Evolutionary conservation across 2,113 vertebrate genomes (phyloP).

Genomic region (Microtus ochrogaster): DNA sequence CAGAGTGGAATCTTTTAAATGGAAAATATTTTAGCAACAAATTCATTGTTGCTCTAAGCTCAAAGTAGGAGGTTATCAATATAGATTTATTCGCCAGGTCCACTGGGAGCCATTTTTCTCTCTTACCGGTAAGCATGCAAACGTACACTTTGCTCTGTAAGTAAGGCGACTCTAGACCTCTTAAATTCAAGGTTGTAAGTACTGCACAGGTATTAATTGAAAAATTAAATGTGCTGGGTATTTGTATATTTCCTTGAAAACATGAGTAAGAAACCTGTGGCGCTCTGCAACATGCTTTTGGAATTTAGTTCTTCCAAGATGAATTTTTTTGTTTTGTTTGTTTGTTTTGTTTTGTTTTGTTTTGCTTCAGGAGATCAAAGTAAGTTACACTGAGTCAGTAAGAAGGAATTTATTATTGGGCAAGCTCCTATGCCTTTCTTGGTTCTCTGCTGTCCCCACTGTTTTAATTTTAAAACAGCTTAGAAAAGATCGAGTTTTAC

Average conservation of each 20-base stretch:
- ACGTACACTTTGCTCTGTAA: not conserved
- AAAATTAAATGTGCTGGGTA: not conserved
- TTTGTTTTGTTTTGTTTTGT: not conserved
- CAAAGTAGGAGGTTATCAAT: not conserved
- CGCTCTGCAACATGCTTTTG: not conserved
- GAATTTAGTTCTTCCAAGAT: slow-evolving; percentile 8
- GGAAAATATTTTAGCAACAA: not conserved
- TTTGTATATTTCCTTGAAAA: not conserved
- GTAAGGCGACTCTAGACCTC: not conserved
- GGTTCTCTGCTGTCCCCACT: not conserved
- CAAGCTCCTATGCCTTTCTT: not conserved
- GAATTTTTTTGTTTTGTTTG: not conserved
- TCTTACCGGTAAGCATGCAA: not conserved
- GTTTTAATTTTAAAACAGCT: not conserved
- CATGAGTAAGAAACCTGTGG: not conserved
- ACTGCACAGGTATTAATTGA: slow-evolving; percentile 2
- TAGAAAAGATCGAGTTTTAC: not conserved
- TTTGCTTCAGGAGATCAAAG: not conserved
- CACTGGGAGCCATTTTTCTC: not conserved
- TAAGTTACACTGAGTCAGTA: not conserved
- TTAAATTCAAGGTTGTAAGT: not conserved
- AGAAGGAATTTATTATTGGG: not conserved
- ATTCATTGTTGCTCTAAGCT: not conserved
- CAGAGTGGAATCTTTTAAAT: not conserved
- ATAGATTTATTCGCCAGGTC: not conserved